Evolutionary conservation across 2,113 vertebrate species (phyloP).

Genomic region (Chauna torquata): DNA sequence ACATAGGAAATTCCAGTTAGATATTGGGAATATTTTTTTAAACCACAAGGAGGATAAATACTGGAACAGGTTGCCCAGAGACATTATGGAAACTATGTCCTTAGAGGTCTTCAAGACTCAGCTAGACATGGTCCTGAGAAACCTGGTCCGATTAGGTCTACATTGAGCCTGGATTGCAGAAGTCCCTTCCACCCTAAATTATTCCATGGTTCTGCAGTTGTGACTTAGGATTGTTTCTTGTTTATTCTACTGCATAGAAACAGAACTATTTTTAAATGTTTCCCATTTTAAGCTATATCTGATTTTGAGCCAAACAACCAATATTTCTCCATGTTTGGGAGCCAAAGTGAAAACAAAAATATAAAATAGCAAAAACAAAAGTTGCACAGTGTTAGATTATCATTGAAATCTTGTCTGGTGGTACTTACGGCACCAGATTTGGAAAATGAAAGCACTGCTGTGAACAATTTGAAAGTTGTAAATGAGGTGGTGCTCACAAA

Average conservation of each 20-base stretch:
- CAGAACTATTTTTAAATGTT: conserved; percentile 36
- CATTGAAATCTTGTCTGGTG: neutral
- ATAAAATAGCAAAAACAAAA: neutral
- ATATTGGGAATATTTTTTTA: neutral
- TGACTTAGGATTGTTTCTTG: neutral
- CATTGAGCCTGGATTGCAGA: neutral
- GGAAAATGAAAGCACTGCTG: neutral
- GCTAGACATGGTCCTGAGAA: neutral
- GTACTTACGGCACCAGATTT: neutral
- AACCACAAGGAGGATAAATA: neutral
- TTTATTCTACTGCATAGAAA: conserved; percentile 43
- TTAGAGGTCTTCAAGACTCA: neutral
- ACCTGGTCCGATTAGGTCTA: neutral
- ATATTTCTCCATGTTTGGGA: neutral
- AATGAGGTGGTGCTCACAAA: neutral
- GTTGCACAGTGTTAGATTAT: neutral
- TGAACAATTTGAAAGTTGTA: neutral
- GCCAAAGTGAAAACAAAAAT: conserved; percentile 9
- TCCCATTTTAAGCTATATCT: conserved; percentile 17
- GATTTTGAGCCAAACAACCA: neutral
- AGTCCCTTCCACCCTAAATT: neutral
- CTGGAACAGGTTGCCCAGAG: neutral
- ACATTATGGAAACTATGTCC: neutral
- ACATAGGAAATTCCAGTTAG: neutral
- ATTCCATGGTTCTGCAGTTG: neutral